Percentiles rank a stretch among this genome's conserved stretches.
Conservation (phyloP, 2,888 invertebrate species). For the Lomographa bimaculata region DNA sequence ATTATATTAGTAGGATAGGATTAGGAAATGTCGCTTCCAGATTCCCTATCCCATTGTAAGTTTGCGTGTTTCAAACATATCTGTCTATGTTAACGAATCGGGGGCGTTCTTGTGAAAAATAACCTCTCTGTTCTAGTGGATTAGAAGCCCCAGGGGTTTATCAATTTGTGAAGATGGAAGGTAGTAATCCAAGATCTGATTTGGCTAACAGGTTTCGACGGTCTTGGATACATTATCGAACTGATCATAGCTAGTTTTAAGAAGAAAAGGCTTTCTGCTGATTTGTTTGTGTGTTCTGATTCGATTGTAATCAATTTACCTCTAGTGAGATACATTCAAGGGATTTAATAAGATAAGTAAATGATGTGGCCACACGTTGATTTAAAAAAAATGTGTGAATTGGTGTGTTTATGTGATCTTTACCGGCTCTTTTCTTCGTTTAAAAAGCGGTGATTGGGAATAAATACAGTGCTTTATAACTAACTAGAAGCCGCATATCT, state of each 20-base stretch:
- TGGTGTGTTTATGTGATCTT: no score
- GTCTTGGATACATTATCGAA: constrained; percentile 9
- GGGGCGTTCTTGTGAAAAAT: constrained; percentile 40
- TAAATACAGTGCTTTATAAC: no score
- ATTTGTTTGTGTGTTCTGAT: no score
- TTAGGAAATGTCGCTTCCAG: constrained; percentile 27
- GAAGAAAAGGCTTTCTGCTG: not conserved
- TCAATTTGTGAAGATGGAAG: constrained; percentile 30
- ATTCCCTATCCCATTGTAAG: constrained; percentile 15
- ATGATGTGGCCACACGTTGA: no score
- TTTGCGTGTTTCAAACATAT: constrained; percentile 41
- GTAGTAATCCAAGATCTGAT: constrained; percentile 23
- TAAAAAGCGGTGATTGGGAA: no score
- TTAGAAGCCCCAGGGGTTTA: constrained; percentile 27
- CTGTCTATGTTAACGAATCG: constrained; percentile 37
- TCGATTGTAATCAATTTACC: no score
- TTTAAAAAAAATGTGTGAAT: no score
- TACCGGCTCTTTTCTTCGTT: no score
- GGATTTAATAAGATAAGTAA: no score
- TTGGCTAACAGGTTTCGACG: constrained; percentile 13
- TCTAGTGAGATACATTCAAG: no score
- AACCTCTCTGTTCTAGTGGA: constrained; percentile 31
- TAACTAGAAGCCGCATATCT: no score
- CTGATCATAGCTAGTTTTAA: not conserved
- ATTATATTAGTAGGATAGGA: no score